phyloP scores from a whole-genome alignment of 2,113 vertebrate species.

The Zonotrichia leucophrys region DNA sequence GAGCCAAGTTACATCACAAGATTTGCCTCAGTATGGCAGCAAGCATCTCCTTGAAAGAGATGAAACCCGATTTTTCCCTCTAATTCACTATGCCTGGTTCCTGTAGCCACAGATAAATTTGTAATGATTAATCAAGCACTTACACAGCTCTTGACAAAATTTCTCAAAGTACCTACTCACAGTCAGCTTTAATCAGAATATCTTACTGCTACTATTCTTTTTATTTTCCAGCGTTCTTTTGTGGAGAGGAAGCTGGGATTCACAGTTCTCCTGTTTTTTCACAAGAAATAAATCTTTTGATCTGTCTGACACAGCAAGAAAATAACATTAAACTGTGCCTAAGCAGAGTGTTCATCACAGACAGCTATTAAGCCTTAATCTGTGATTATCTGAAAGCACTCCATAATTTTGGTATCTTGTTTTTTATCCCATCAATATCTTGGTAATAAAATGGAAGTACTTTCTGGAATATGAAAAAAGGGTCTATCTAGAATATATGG shows the following conservation, averaged over 20 bases:
- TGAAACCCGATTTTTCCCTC: not conserved
- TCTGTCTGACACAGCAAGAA: not conserved
- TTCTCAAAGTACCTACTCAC: not conserved
- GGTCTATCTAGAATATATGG: not conserved
- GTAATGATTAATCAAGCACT: slow-evolving; percentile 18
- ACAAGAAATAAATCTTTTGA: not conserved
- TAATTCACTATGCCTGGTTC: not conserved
- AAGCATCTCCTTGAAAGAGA: slow-evolving; percentile 30
- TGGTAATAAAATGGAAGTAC: not conserved
- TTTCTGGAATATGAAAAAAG: not conserved
- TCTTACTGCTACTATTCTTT: not conserved
- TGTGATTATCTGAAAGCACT: not conserved
- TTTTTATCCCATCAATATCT: not conserved
- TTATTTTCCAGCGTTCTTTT: not conserved
- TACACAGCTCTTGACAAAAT: slow-evolving; percentile 13
- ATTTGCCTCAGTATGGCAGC: slow-evolving; percentile 18
- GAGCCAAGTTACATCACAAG: slow-evolving; percentile 35
- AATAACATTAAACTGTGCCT: slow-evolving; percentile 1
- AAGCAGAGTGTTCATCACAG: not conserved
- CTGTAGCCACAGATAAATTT: slow-evolving; percentile 9
- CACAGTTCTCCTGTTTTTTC: not conserved
- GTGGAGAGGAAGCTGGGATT: not conserved
- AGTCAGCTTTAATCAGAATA: slow-evolving; percentile 25
- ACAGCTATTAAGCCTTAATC: not conserved
- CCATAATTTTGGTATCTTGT: not conserved